phyloP scores from a whole-genome alignment of 2,797 vertebrate genomes.

The Decapterus maruadsi region DNA sequence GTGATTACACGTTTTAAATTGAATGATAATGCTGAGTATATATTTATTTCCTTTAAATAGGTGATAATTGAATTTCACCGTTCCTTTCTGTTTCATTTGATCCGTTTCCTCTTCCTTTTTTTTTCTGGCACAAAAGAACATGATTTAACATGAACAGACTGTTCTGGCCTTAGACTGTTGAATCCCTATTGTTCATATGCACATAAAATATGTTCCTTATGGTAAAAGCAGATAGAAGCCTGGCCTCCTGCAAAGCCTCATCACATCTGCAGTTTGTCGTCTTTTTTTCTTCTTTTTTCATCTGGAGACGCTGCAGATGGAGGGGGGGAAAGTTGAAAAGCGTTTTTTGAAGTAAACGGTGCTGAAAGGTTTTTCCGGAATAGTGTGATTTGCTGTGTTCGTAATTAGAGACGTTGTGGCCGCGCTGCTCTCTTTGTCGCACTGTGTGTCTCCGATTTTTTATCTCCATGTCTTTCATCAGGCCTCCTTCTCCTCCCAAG shows the following conservation, averaged over 20 bases:
- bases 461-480: constrained; percentile 26
- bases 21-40: constrained; percentile 6
- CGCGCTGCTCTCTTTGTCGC: constrained; percentile 31
- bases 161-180: background rate
- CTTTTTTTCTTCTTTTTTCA: constrained; percentile 19
- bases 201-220: constrained; percentile 30
- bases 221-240: constrained; percentile 9
- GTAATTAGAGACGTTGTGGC: background rate
- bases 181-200: constrained; percentile 11
- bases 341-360: constrained; percentile 3
- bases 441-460: constrained; percentile 11
- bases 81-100: background rate
- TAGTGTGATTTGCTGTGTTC: constrained; percentile 30
- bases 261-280: constrained; percentile 27
- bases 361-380: constrained; percentile 32
- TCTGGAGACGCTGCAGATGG: constrained; percentile 39
- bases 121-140: background rate
- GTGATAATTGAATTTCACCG: background rate
- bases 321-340: constrained; percentile 20
- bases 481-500: constrained; percentile 6
- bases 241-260: constrained; percentile 16
- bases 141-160: background rate
- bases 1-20: constrained; percentile 16
- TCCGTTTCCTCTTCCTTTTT: background rate
- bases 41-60: background rate